phyloP scores from a whole-genome alignment of 2,113 vertebrate species.

The Lathamus discolor region DNA sequence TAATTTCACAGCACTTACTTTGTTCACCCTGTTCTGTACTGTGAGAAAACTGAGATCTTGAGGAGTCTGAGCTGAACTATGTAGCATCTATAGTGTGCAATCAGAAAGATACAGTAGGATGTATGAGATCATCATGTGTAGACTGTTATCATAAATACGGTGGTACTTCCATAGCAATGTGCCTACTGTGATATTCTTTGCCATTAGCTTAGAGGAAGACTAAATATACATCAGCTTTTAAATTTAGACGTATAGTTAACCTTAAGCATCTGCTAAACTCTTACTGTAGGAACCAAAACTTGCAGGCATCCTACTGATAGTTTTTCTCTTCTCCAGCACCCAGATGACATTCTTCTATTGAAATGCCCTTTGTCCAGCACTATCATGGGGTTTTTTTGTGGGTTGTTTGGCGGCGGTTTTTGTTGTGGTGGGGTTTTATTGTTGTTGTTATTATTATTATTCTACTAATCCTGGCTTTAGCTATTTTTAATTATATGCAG shows the following conservation, averaged over 20 bases:
- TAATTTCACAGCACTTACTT: neutral
- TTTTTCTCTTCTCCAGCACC: neutral
- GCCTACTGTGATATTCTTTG: neutral
- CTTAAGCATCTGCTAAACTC: neutral
- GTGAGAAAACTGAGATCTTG: neutral
- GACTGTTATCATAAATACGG: neutral
- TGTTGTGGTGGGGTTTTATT: neutral
- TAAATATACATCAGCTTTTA: neutral
- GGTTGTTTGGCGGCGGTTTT: neutral
- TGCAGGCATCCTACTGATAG: neutral
- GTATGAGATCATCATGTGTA: neutral
- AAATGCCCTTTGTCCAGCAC: neutral
- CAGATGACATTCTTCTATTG: neutral
- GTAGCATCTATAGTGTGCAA: neutral
- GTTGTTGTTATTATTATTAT: neutral
- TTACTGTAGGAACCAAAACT: neutral
- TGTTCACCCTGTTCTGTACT: neutral
- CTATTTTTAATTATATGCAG: neutral
- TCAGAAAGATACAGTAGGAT: neutral
- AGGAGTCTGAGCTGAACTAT: neutral
- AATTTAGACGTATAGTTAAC: neutral
- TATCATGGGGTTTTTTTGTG: neutral
- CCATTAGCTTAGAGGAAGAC: neutral
- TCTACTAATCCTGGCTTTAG: neutral
- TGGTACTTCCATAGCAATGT: neutral